Evolutionary conservation across 2,888 invertebrate species (phyloP), one percentile per base, ranked within the genome.

Genomic region (Panzeria rudis): DNA sequence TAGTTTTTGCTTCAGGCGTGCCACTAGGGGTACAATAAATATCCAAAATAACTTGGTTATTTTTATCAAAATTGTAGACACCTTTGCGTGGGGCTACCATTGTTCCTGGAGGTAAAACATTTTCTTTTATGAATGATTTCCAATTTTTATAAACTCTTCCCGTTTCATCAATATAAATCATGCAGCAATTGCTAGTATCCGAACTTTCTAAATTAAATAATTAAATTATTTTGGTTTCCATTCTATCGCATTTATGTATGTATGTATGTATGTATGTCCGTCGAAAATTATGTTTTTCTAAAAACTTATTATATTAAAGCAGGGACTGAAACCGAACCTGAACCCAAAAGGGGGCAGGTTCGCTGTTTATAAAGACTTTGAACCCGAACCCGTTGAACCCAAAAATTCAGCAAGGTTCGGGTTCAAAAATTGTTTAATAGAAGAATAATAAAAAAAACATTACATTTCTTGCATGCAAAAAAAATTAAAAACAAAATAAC

Each of bases 91-190:
- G 94, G 0, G 93, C 90, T 61, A 93, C 89, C 92, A 94, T 92
- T 15, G 91, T 87, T 32, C 93, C 93, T 71, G 91, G 87, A 0
- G 93, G 92, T 35, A 93, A 89, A 73, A 92, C 91, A 88, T 94
- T 94, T 13, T 91, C 89, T 1, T 87, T 75, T 38, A 93, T 86
- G 88, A 92, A 94, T 11, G 91, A 88, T 0, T 86, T 77, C 94
- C 94, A 94, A 79, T 91, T 91, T 82, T 91, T 86, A 87, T 94
- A 94, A 1, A 93, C 93, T 5, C 94, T 91, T 1, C 91, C 91
- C 3, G 88, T 86, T 89, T 92, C 88, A 89, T 93, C 91, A 86
- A 92, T 83, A 88, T 89, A 90, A 86, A 93, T 73, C 90, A 92
- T 91, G 73, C 92, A 92, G 56, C 92, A 91, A 29, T 88, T 25